Evolutionary conservation across 1,140 invertebrate genomes (phyloP).

Genomic region (Elymnias hypermnestra): DNA sequence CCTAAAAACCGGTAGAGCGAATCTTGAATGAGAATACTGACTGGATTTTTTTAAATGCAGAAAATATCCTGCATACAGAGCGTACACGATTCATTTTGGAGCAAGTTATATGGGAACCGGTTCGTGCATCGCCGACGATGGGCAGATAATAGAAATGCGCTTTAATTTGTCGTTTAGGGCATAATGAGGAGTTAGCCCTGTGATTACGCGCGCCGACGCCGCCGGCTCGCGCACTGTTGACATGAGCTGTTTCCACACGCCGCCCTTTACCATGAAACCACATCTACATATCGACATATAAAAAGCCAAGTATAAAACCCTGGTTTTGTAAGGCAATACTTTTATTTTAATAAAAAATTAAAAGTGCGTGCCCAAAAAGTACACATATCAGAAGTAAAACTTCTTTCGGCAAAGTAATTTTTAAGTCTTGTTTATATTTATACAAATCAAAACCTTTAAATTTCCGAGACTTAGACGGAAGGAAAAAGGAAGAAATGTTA

Average conservation of each 20-base stretch:
- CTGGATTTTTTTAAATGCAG: too few species aligned
- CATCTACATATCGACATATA: too few species aligned
- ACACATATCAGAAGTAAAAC: too few species aligned
- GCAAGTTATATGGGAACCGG: slow-evolving; percentile 32
- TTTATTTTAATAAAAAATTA: neutral
- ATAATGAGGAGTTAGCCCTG: slow-evolving; percentile 67
- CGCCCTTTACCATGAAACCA: slow-evolving; percentile 22
- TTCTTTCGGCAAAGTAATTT: too few species aligned
- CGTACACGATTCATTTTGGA: neutral
- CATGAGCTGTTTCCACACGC: slow-evolving; percentile 52
- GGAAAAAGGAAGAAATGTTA: too few species aligned
- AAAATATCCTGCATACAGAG: neutral
- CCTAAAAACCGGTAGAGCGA: neutral
- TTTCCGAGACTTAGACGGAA: too few species aligned
- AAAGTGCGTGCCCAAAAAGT: too few species aligned
- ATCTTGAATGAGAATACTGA: too few species aligned
- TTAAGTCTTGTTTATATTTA: too few species aligned
- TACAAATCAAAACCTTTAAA: too few species aligned
- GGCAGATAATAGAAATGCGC: slow-evolving; percentile 72
- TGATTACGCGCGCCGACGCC: slow-evolving; percentile 65
- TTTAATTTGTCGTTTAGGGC: slow-evolving; percentile 75
- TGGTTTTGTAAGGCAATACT: too few species aligned
- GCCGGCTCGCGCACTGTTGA: slow-evolving; percentile 51
- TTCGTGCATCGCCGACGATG: slow-evolving; percentile 55
- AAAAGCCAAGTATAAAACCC: too few species aligned